phyloP scores from a whole-genome alignment of 2,797 vertebrate genomes.

The Ibycter americanus region DNA sequence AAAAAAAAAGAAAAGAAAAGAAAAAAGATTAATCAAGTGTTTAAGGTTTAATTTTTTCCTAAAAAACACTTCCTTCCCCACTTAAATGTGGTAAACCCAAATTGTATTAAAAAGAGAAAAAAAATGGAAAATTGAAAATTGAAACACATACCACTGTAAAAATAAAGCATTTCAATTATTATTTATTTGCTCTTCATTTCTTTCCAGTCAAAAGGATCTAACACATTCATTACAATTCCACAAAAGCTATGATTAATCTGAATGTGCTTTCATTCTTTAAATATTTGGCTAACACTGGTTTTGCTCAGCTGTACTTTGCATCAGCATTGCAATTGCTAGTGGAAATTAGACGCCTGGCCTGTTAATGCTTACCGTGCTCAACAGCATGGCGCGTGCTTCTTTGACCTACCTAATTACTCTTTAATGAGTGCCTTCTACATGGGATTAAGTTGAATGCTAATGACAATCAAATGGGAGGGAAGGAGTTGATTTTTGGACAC shows the following conservation, averaged over 20 bases:
- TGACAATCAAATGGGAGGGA: neutral
- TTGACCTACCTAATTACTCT: too few relatives aligned
- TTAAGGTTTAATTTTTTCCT: neutral
- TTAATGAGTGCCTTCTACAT: neutral
- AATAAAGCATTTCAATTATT: neutral
- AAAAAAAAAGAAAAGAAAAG: neutral
- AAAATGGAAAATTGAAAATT: neutral
- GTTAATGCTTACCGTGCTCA: fast-evolving
- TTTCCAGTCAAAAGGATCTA: neutral
- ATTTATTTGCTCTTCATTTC: neutral
- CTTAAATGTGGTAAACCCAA: neutral
- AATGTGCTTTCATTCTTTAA: neutral
- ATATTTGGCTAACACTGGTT: neutral
- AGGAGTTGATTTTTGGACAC: neutral
- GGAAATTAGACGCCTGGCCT: fast-evolving
- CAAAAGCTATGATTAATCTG: neutral
- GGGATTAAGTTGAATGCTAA: neutral
- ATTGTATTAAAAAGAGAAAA: neutral
- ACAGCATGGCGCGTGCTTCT: neutral
- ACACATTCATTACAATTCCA: neutral
- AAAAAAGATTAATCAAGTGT: neutral
- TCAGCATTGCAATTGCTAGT: neutral
- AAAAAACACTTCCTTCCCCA: neutral
- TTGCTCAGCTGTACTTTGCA: neutral
- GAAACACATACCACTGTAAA: neutral